Conservation (phyloP, 2,888 invertebrate genomes). For the Trisateles emortualis region DNA sequence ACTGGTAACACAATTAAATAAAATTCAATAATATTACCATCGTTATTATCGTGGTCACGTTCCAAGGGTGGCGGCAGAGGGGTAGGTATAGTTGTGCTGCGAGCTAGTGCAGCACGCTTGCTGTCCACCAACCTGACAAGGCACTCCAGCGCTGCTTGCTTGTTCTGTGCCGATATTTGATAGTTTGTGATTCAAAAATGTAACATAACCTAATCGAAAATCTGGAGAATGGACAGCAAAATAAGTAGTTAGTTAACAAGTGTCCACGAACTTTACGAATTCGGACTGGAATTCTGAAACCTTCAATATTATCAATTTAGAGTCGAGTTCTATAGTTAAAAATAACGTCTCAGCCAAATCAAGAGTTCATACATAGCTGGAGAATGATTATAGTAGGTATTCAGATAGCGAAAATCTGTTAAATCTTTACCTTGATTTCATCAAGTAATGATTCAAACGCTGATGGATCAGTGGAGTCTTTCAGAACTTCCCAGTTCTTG, state of each 20-base stretch:
- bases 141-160: conserved; percentile 74
- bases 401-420: too few relatives aligned
- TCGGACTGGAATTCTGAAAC: too few relatives aligned
- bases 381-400: too few relatives aligned
- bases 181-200: too few relatives aligned
- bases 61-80: conserved; percentile 66
- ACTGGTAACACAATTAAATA: neutral
- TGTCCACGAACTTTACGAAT: too few relatives aligned
- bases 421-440: conserved; percentile 65
- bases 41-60: conserved; percentile 43
- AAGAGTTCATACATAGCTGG: too few relatives aligned
- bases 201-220: too few relatives aligned
- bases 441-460: conserved; percentile 72
- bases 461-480: conserved; percentile 66
- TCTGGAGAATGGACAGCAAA: too few relatives aligned
- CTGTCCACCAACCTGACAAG: conserved; percentile 69
- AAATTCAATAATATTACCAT: conserved; percentile 46
- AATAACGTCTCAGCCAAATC: too few relatives aligned
- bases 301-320: too few relatives aligned
- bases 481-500: conserved; percentile 76
- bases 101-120: conserved; percentile 55
- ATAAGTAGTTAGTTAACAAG: too few relatives aligned
- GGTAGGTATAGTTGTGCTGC: conserved; percentile 47
- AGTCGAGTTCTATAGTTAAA: too few relatives aligned
- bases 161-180: conserved; percentile 56